Conservation (phyloP, 2,888 invertebrate genomes). For the Drosophila mercatorum region DNA sequence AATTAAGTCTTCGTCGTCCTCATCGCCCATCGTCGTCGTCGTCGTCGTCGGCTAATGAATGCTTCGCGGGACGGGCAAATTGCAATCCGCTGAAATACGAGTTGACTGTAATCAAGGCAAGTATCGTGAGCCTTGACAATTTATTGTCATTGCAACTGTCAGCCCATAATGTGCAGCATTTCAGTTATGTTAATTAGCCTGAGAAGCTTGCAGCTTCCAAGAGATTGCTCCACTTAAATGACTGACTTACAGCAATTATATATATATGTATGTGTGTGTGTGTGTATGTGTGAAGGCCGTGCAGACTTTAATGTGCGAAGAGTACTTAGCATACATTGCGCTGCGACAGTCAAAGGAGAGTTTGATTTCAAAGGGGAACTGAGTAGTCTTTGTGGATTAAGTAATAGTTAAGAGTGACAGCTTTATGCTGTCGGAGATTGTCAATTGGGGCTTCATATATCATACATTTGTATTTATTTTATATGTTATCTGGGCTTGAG, state of each 20-base stretch:
- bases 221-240: not conserved
- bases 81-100: slow-evolving; percentile 21
- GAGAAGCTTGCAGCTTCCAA: not conserved
- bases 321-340: not conserved
- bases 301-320: not conserved
- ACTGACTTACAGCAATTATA: not conserved
- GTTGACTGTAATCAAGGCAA: slow-evolving; percentile 52
- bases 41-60: slow-evolving; percentile 15
- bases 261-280: no score
- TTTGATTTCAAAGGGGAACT: not conserved
- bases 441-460: not conserved
- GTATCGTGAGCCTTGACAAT: slow-evolving; percentile 41
- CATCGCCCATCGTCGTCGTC: not conserved
- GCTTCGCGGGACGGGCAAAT: not conserved
- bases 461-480: not conserved
- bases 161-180: slow-evolving; percentile 44
- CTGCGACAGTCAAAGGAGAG: not conserved
- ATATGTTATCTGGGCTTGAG: not conserved
- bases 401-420: not conserved
- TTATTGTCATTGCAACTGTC: slow-evolving; percentile 53
- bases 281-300: not conserved
- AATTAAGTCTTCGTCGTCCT: slow-evolving; percentile 43
- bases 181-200: slow-evolving; percentile 52
- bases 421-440: not conserved
- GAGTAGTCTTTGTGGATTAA: not conserved